Base-by-base conservation (phyloP, 2,888 invertebrate species). In the Eulithis testata region DNA sequence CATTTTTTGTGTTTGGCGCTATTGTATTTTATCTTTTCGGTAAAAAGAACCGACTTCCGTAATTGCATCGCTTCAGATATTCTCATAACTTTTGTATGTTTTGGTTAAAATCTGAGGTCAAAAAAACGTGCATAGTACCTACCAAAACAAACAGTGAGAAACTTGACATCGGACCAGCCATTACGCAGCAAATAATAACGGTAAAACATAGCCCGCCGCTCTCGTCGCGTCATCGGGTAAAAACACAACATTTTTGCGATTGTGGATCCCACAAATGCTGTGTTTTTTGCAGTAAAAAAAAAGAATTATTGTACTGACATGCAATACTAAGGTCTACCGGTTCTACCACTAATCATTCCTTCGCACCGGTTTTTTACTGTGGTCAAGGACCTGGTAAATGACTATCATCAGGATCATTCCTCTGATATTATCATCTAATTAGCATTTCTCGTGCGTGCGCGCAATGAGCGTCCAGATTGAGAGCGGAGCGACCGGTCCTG, bases 351-450 rank as follows among this genome's bases (percentile, higher is more conserved):
- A 47, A 47, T 47, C 31, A 4, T 12, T 9, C 1, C 21, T 49
- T 9, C 12, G 8, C 9, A 21, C 49, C 21, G 21, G 7, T 36
- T 52, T 14, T n/a, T 44, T 11, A 11, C 12, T 14, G n/a, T 58
- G 63, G 63, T 58, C 62, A 62, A 56, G 50, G 55, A 62, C 50
- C 51, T 36, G 31, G 44, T 31, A 51, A 59, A 59, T 51, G 43
- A 52, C 57, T 62, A 59, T 56, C 37, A 45, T 60, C 43, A 52
- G 40, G 51, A 62, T 53, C 55, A 52, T 59, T 49, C 47, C n/a
- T 31, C 51, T 21, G 52, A 63, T 66, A 63, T 60, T 43, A 58
- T 66, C 57, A 57, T 50, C 40, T 66, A 56, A 67, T 67, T 63
- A 67, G 44, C 56, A 54, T 61, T 49, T 55, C 40, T 50, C 50